phyloP scores from a whole-genome alignment of 2,797 vertebrate species.

The Catostomus latipinnis region DNA sequence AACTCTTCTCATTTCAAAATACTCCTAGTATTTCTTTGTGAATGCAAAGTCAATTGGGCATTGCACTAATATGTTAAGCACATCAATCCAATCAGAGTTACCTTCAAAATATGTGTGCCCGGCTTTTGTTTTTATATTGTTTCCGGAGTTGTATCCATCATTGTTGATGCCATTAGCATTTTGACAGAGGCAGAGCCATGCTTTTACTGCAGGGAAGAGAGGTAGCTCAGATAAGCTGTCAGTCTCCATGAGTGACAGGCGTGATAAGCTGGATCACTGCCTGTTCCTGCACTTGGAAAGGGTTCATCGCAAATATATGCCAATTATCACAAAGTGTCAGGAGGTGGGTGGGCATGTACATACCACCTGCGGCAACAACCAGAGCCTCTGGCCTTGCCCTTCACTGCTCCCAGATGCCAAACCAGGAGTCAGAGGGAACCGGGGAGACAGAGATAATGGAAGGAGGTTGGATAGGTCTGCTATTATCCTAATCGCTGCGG shows the following conservation, averaged over 20 bases:
- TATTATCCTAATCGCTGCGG: conserved; percentile 50
- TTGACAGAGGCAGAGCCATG: conserved; percentile 66
- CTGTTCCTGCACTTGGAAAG: conserved; percentile 36
- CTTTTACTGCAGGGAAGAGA: conserved; percentile 57
- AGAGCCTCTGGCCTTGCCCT: conserved; percentile 32
- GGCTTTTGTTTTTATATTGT: conserved; percentile 53
- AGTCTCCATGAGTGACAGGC: conserved; percentile 69
- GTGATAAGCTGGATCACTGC: conserved; percentile 74
- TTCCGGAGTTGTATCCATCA: conserved; percentile 66
- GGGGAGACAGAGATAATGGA: conserved; percentile 31
- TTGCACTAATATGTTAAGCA: conserved; percentile 20
- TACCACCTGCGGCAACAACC: conserved; percentile 40
- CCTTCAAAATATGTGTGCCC: conserved; percentile 59
- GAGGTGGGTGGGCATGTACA: conserved; percentile 42
- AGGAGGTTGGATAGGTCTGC: conserved; percentile 49
- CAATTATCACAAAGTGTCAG: conserved; percentile 52
- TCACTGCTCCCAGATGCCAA: conserved; percentile 53
- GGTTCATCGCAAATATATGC: conserved; percentile 66
- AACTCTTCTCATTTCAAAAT: neutral
- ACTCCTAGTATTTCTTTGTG: neutral
- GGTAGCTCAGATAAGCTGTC: conserved; percentile 62
- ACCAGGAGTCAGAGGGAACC: conserved; percentile 38
- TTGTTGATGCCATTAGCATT: conserved; percentile 72
- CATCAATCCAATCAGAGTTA: conserved; percentile 12
- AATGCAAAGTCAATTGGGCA: conserved; percentile 11